Evolutionary conservation across 1,140 invertebrate genomes (phyloP).

Genomic region (Zaprionus taronus): DNA sequence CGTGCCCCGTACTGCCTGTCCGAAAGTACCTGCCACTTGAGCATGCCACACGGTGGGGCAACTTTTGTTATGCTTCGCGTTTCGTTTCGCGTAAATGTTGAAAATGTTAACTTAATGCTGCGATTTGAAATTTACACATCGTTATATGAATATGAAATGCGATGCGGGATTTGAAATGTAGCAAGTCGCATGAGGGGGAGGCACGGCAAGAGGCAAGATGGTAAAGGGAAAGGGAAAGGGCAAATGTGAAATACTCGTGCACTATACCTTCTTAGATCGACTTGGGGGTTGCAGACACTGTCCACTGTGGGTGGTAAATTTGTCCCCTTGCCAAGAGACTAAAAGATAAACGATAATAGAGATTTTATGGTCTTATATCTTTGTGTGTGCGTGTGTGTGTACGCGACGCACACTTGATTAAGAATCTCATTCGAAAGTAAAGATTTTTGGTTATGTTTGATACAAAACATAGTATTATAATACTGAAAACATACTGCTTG

Average conservation of each 20-base stretch:
- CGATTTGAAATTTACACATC: constrained; percentile 75
- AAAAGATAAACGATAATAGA: neutral
- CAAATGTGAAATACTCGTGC: neutral
- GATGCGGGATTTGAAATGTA: constrained; percentile 6
- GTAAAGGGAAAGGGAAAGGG: neutral
- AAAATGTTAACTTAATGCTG: constrained; percentile 49
- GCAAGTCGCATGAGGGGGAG: neutral
- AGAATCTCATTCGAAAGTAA: neutral
- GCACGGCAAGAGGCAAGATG: neutral
- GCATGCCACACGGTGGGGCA: constrained; percentile 40
- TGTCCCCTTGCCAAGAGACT: neutral
- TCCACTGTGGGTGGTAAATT: neutral
- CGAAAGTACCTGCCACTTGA: constrained; percentile 52
- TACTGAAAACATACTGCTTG: too few species aligned
- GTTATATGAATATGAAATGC: constrained; percentile 73
- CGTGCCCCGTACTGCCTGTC: neutral
- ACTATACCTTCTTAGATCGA: neutral
- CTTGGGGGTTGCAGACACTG: neutral
- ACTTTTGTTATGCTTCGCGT: constrained; percentile 26
- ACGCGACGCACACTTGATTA: too few species aligned
- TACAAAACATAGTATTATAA: neutral
- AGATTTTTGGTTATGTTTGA: neutral
- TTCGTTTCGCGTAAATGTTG: constrained; percentile 37
- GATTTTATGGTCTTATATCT: constrained; percentile 7
- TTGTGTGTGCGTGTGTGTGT: neutral